Percentiles rank a stretch among this genome's conserved stretches.
Evolutionary conservation across 2,113 vertebrate species (phyloP).

Genomic region (Galbula dea): DNA sequence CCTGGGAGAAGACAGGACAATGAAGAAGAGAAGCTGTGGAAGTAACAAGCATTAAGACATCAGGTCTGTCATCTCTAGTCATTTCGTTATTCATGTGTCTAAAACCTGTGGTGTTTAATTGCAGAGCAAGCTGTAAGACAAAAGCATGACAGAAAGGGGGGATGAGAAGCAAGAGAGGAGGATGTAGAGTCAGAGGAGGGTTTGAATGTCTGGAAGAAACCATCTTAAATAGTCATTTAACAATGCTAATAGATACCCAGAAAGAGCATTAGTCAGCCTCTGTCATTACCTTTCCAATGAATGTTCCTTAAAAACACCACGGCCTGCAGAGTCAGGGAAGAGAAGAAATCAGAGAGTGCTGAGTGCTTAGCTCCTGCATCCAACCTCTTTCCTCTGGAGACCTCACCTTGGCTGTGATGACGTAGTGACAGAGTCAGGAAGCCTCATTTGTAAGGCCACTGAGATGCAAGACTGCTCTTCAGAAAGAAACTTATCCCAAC

Average conservation of each 20-base stretch:
- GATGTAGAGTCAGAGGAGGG: neutral
- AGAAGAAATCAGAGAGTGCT: neutral
- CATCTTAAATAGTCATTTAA: neutral
- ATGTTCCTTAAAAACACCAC: neutral
- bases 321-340: neutral
- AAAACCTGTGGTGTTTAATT: neutral
- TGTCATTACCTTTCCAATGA: constrained; percentile 9
- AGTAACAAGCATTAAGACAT: neutral
- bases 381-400: neutral
- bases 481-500: neutral
- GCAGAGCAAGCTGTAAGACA: neutral
- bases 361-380: neutral
- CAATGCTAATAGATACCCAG: neutral
- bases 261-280: neutral
- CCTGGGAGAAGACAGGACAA: neutral
- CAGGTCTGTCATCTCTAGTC: neutral
- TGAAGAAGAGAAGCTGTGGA: neutral
- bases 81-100: neutral
- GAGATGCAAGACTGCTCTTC: neutral
- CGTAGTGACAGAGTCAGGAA: neutral
- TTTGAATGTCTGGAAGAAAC: neutral
- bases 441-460: neutral
- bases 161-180: neutral
- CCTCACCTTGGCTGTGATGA: accelerated
- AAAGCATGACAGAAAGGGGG: neutral